Evolutionary conservation across 1,140 invertebrate species (phyloP), one percentile per base, ranked within the genome.

Genomic region (Macrobrachium nipponense): DNA sequence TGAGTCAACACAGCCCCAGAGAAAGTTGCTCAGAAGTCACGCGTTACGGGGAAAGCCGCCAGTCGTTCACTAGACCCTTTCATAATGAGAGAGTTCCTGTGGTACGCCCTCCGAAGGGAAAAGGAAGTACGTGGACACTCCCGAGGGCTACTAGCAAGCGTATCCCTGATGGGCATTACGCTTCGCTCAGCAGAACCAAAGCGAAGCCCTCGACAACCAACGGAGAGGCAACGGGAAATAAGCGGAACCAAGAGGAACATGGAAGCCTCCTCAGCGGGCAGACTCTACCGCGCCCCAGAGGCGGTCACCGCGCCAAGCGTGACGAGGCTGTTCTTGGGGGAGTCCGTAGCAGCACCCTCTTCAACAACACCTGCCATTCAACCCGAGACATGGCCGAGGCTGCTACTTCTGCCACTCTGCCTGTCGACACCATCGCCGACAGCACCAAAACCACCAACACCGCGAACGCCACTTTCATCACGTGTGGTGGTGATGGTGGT

Each of bases 41-140:
- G 51, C 8, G 51, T 12, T 51, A 51, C 51, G 8, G 8, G 5
- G 12, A 51, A 51, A 51, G 51, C 51, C 51, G 0, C 51, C 12
- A 8, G 51, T 51, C 51, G 27, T 51, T 10, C 2, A 10, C 51
- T 5, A 51, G 51, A 10, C 7, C 51, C 8, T 36, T 36, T 36
- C 1, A 36, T 51, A 51, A 51, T 51, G 51, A 51, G 8, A 12
- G 51, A 51, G 51, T 51, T 51, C 51, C 51, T 51, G 0, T n/a
- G n/a, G n/a, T 51, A 51, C 51, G 51, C 5, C 51, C 51, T 10
- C 51, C 51, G 51, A 51, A 51, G 51, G 51, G 51, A 51, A 51
- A 51, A 12, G 68, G 68, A n/a, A 61, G 76, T 17, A 85, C 76
- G 7, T 85, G 82, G 82, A 85, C 82, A 36, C 76, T 85, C 62